These are phyloP conservation scores for Tribolium madens DNA, from an alignment of 1,140 invertebrate genomes.

Conservation along the genomic window DNA sequence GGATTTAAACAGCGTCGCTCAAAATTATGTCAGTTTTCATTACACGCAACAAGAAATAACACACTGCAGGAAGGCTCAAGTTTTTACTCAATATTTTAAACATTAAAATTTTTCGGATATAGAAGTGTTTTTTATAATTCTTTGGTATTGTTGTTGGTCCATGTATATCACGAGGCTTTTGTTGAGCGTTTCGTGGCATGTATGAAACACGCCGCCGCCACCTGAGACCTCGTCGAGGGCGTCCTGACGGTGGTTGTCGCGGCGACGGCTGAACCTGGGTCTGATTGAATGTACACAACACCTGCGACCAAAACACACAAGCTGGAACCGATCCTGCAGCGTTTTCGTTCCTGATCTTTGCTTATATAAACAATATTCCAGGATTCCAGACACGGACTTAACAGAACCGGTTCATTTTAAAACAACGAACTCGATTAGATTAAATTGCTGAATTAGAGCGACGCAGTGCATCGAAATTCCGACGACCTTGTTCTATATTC, in stretches of 20 bases:
- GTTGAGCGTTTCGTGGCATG: constrained; percentile 10
- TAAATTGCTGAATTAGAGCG: not conserved
- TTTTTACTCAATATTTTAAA: too few species aligned
- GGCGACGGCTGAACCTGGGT: constrained; percentile 16
- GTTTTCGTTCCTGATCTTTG: not conserved
- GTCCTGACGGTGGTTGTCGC: constrained; percentile 29
- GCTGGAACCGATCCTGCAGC: constrained; percentile 11
- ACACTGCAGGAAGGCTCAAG: too few species aligned
- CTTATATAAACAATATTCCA: not conserved
- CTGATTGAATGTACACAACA: constrained; percentile 53
- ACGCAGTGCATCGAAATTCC: not conserved
- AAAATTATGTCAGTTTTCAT: not conserved
- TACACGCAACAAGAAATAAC: not conserved
- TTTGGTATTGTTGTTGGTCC: too few species aligned
- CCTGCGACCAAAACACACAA: constrained; percentile 38
- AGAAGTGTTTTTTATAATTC: too few species aligned
- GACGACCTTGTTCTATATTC: constrained; percentile 1
- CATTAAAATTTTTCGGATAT: too few species aligned
- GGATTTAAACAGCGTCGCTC: not conserved
- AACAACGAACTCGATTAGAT: constrained; percentile 13
- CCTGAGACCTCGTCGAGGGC: constrained; percentile 30
- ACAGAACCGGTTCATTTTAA: not conserved
- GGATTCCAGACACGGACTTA: not conserved
- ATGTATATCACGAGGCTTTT: not conserved
- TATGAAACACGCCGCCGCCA: constrained; percentile 33